Base-by-base conservation (phyloP, 2,113 vertebrate species). In the Ceyx melanurus region DNA sequence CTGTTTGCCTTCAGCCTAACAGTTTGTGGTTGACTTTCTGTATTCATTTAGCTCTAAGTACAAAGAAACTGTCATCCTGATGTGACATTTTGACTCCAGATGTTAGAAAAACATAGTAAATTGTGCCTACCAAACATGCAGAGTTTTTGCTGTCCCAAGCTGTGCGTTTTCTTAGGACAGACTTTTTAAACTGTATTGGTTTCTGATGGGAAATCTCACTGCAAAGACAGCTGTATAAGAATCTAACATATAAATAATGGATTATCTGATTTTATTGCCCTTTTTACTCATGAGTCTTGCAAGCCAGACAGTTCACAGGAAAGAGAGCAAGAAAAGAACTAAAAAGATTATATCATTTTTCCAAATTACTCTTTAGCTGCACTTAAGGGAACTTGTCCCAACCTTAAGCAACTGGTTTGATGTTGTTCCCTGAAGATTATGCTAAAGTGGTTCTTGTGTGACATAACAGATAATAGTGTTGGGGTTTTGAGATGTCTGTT, bases 51-150 rank as follows among this genome's bases (percentile, higher is more conserved):
- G n/a, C 21, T 91, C 35, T 78, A 84, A 62, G 60, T 86, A 79
- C 46, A 79, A 82, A 73, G 86, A 79, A 93, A 73, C 66, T 90
- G 72, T 88, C 82, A 64, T 26, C 75, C 57, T 64, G 60, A 88
- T 79, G 87, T 77, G 75, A 73, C 75, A 65, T 82, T 91, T 89
- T 93, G 77, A 90, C 64, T 92, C 86, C 79, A 87, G 71, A 89
- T 94, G 48, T 92, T 84, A 82, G 28, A 61, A 82, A 89, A 92
- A 35, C 26, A 35, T 26, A 92, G 45, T 33, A 72, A 93, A 70
- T 88, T 84, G 61, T 77, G n/a, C 51, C 82, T 91, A 48, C 46
- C 58, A 89, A 85, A 87, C 71, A 51, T 22, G 42, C 31, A 90
- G 62, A 72, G 43, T 35, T 33, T 62, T 76, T 82, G 22, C 86